Evolutionary conservation across 2,888 invertebrate genomes (phyloP), one percentile per base, ranked within the genome.

Genomic region (Enoplolaimus lenunculus): DNA sequence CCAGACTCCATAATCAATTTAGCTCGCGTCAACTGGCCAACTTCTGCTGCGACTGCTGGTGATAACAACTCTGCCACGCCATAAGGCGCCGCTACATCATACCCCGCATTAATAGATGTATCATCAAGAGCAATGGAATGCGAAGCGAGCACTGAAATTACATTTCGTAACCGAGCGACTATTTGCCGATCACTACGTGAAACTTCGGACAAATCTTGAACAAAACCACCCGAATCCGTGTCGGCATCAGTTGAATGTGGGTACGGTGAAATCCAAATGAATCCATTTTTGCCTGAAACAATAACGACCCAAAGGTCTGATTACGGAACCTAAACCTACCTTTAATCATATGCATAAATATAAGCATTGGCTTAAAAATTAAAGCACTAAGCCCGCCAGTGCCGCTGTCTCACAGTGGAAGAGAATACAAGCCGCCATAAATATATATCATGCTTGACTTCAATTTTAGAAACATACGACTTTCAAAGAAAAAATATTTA

Each of bases 81-180:
- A 80, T 91, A 93, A 80, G 90, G 89, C 60, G 87, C 81, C 2
- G 94, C 93, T 78, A 90, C 90, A 75, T 93, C 91, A 81, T 88
- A 95, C 0, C 93, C 91, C 13, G 81, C 79, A 75, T 89, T 86
- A 66, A 95, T 90, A 77, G 91, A 92, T 0, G 93, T 92, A 79
- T 95, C 93, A 76, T 88, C 93, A 1, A 98, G 83, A 85, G 91
- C 88, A 83, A 95, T 88, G 79, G 90, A 90, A 74, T 90, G 89
- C 31, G 90, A 87, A 0, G 90, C 88, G 70, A 98, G 83, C 0
- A 91, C 89, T 66, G 89, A 82, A 73, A 98, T 88, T 80, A 93
- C 93, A 82, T 95, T 95, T 70, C 90, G 87, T 31, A 95, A 82
- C 71, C 97, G 85, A 0, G 89, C 88, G 78, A 98, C 91, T n/a